phyloP scores from a whole-genome alignment of 2,888 invertebrate species.

The Himalopsyche kuldschensis region DNA sequence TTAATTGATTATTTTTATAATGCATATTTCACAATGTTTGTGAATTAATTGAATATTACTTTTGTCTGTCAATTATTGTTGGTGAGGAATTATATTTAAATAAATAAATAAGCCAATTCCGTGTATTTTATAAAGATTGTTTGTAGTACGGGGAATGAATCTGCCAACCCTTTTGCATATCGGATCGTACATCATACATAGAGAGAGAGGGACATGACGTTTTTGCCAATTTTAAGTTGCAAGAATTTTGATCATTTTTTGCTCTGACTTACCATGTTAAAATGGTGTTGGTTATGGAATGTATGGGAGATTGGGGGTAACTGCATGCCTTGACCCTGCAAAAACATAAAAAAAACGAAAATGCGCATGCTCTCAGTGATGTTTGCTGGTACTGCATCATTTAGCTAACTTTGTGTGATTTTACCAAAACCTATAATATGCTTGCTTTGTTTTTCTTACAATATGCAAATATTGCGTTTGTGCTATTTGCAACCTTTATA shows the following conservation, averaged over 20 bases:
- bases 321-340: slow-evolving; percentile 60
- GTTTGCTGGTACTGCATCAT: neutral
- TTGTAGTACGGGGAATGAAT: too few species aligned
- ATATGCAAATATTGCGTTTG: neutral
- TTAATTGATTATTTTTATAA: too few species aligned
- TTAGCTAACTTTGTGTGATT: neutral
- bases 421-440: neutral
- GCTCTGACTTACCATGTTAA: slow-evolving; percentile 56
- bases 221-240: neutral
- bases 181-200: neutral
- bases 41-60: too few species aligned
- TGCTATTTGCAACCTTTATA: neutral
- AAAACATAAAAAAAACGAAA: slow-evolving; percentile 42
- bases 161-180: neutral
- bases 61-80: too few species aligned
- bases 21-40: too few species aligned
- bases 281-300: slow-evolving; percentile 59
- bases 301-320: slow-evolving; percentile 59
- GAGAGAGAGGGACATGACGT: neutral
- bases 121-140: too few species aligned
- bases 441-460: neutral
- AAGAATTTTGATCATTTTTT: slow-evolving; percentile 17
- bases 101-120: too few species aligned
- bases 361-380: slow-evolving; percentile 38
- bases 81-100: too few species aligned